Conservation (phyloP, 2,797 vertebrate genomes). For the Lacerta agilis region DNA sequence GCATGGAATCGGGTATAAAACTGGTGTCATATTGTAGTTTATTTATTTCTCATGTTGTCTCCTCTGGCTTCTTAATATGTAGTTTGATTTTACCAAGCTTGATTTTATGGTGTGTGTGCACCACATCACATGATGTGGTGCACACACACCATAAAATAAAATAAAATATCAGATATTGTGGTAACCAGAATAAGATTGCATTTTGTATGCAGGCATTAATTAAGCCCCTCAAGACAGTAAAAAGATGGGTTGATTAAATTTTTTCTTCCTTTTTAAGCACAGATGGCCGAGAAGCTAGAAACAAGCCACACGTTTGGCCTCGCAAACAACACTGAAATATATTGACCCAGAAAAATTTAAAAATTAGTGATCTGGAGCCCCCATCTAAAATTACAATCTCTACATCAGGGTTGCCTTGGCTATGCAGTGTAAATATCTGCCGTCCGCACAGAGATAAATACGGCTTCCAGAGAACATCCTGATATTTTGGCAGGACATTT, state of each 20-base stretch:
- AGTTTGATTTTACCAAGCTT: not conserved
- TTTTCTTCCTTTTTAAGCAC: not conserved
- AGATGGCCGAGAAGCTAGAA: not conserved
- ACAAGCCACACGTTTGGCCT: conserved; percentile 3
- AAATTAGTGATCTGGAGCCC: conserved; percentile 1
- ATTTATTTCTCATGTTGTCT: too few species aligned
- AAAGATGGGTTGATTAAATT: not conserved
- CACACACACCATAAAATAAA: too few species aligned
- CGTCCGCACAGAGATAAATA: conserved; percentile 9
- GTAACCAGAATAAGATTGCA: not conserved
- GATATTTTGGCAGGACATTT: conserved; percentile 52
- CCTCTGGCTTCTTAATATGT: not conserved
- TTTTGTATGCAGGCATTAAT: conserved; percentile 17
- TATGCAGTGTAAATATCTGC: not conserved
- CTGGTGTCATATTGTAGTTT: not conserved
- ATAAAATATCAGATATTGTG: not conserved
- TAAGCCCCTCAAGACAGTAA: not conserved
- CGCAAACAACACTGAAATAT: not conserved
- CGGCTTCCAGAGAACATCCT: conserved; percentile 26
- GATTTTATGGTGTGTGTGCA: too few species aligned
- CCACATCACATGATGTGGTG: too few species aligned
- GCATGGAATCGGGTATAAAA: not conserved
- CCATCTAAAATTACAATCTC: conserved; percentile 1
- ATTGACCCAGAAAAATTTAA: not conserved
- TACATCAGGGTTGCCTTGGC: not conserved